Evolutionary conservation across 2,113 vertebrate genomes (phyloP), one percentile per base, ranked within the genome.

Genomic region (Quiscalus mexicanus): DNA sequence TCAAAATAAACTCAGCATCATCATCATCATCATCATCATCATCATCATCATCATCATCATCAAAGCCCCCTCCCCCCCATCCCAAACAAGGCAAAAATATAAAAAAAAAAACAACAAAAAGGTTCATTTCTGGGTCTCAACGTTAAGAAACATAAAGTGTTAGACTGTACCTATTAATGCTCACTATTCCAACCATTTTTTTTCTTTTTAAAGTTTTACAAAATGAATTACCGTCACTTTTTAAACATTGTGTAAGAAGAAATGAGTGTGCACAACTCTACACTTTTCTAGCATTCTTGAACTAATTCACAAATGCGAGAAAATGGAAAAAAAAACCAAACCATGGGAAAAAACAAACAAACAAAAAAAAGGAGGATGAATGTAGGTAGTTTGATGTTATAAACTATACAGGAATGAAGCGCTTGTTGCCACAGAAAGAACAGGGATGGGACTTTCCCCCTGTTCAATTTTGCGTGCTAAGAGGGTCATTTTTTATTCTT

Each of bases 231-330:
- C 98, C 22, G 97, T 98, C 98, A 98, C 98, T 96, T 98, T 93
- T 95, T 97, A 98, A 98, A 98, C 98, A 98, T 97, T 82, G 97
- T 97, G 97, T 96, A 97, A 98, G 96, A 97, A 97, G 98, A 98
- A 98, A 98, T 98, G 98, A 98, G 98, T 98, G 98, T 98, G 98
- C 98, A 98, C 99, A 96, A 98, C 98, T 98, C 98, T 99, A 99
- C 98, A 98, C 98, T 98, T 98, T 97, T 98, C 98, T 98, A 99
- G 98, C 98, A 98, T 99, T 98, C 98, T 98, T 98, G 98, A 98
- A 98, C 98, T 98, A 99, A 98, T 98, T 98, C 98, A 99, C 98
- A 99, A 98, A 99, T 98, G 98, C 97, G 41, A 98, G 98, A 97
- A 98, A 98, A 97, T 96, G 96, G 98, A 73, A 70, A 89, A 94